Conservation (phyloP, 2,888 invertebrate species). For the Thymelicus sylvestris region DNA sequence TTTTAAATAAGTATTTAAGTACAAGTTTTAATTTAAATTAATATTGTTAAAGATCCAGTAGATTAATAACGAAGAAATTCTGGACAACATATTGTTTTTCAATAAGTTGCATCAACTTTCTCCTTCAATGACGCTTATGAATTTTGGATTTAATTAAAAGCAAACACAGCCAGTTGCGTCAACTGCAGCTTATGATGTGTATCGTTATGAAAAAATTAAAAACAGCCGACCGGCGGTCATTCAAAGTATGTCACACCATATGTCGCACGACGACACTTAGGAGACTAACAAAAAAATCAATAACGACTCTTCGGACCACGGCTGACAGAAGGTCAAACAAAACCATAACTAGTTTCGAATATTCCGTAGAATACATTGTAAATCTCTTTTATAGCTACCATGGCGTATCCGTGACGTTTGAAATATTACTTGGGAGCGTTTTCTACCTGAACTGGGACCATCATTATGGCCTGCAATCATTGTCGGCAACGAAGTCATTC, state of each 20-base stretch:
- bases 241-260: constrained; percentile 76
- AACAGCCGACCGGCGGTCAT: constrained; percentile 65
- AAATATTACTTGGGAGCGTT: constrained; percentile 80
- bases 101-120: background rate
- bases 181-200: constrained; percentile 46
- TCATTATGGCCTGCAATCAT: constrained; percentile 77
- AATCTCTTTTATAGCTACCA: constrained; percentile 80
- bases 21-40: too few species aligned
- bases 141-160: constrained; percentile 28
- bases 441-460: constrained; percentile 81
- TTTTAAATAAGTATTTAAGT: too few species aligned
- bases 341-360: constrained; percentile 77
- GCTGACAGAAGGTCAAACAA: constrained; percentile 76
- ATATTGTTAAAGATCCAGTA: too few species aligned
- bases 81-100: background rate
- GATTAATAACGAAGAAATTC: too few species aligned
- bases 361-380: constrained; percentile 70
- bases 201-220: constrained; percentile 56
- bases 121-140: background rate
- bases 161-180: constrained; percentile 61
- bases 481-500: constrained; percentile 79
- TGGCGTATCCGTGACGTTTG: constrained; percentile 75
- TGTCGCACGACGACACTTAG: constrained; percentile 63
- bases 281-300: constrained; percentile 71
- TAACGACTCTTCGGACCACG: constrained; percentile 65